phyloP scores from a whole-genome alignment of 2,888 invertebrate genomes.

The Harpalus rufipes region DNA sequence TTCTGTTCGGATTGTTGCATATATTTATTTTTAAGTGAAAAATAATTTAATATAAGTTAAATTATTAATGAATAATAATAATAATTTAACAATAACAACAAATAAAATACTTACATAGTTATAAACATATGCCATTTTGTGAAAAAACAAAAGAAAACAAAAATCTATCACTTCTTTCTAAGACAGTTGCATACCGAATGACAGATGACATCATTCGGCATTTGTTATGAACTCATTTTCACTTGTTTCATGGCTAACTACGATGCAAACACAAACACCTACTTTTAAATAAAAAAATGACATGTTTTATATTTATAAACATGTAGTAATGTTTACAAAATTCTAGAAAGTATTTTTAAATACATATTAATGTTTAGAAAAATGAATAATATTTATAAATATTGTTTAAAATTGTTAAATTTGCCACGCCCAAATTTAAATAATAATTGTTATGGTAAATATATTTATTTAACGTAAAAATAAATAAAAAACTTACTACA shows the following conservation, averaged over 20 bases:
- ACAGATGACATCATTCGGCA: slow-evolving; percentile 23
- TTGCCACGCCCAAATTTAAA: background rate
- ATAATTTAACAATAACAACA: background rate
- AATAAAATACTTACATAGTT: slow-evolving; percentile 55
- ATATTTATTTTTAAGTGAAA: too few relatives aligned
- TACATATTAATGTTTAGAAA: background rate
- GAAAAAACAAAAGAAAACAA: background rate
- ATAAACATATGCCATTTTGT: slow-evolving; percentile 44
- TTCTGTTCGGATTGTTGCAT: too few relatives aligned
- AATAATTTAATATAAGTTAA: too few relatives aligned
- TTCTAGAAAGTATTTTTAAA: background rate
- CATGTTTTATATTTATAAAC: background rate
- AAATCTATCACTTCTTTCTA: background rate
- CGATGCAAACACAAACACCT: background rate
- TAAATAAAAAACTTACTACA: slow-evolving; percentile 46
- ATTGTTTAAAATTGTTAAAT: background rate
- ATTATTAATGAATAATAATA: slow-evolving; percentile 5
- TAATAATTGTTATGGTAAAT: background rate
- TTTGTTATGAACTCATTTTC: slow-evolving; percentile 34
- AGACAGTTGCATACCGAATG: background rate
- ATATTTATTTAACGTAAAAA: background rate
- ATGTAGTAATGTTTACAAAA: background rate
- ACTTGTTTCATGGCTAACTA: background rate
- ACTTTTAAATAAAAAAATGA: background rate
- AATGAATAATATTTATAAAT: background rate